These are phyloP conservation scores for Drosophila quadrilineata DNA, from an alignment of 1,140 invertebrate genomes.

Conservation along the genomic window DNA sequence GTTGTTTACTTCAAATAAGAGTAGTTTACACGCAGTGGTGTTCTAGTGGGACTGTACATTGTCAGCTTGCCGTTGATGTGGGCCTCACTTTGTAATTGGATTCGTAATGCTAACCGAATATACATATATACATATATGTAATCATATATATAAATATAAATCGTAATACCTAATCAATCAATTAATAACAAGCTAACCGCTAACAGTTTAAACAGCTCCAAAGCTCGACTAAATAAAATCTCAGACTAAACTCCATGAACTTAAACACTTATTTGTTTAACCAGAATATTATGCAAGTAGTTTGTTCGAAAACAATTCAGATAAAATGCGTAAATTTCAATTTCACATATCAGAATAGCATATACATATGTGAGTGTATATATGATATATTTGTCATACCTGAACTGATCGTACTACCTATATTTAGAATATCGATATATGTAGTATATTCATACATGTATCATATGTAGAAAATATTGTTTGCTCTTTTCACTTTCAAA, in stretches of 20 bases:
- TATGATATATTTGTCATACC: conserved; percentile 5
- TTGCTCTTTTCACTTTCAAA: conserved; percentile 42
- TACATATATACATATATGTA: conserved; percentile 45
- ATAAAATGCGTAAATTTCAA: conserved; percentile 12
- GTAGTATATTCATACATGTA: conserved; percentile 3
- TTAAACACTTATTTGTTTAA: conserved; percentile 70
- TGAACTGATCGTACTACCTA: conserved; percentile 4
- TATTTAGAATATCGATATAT: conserved; percentile 9
- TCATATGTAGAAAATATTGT: conserved; percentile 24
- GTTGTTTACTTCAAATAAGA: conserved; percentile 81
- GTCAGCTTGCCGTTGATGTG: conserved; percentile 86
- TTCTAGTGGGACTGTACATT: conserved; percentile 83
- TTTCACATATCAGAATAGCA: neutral
- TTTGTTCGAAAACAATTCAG: conserved; percentile 68
- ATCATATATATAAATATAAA: conserved; percentile 34
- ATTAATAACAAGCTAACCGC: conserved; percentile 37
- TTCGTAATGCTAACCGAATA: conserved; percentile 78
- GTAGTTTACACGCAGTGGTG: conserved; percentile 82
- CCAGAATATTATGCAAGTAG: conserved; percentile 81
- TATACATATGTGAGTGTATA: neutral
- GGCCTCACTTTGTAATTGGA: conserved; percentile 83
- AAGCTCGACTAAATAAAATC: conserved; percentile 55
- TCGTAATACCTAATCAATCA: conserved; percentile 54
- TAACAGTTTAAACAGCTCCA: conserved; percentile 29
- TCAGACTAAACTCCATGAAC: conserved; percentile 67